Evolutionary conservation across 92 coral and sea anemone genomes (phyloP).

Genomic region (Muricea muricata): DNA sequence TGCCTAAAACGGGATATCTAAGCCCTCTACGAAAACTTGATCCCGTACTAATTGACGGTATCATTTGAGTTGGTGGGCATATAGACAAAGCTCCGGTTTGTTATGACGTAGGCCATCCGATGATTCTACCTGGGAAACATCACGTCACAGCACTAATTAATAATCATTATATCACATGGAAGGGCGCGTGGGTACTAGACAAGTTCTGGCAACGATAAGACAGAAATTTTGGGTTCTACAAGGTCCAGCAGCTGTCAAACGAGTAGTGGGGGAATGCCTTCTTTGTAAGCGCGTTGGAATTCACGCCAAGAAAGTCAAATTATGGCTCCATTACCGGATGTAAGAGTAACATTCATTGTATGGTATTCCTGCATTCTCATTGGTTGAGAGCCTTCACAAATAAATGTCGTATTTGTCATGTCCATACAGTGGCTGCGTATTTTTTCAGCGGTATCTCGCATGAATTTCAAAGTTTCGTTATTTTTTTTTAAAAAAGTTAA

Average conservation of each 20-base stretch:
- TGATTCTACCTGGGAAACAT: slow-evolving; percentile 11
- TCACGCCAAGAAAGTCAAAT: slow-evolving; percentile 53
- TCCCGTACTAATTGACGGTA: background rate
- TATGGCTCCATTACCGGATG: slow-evolving; percentile 65
- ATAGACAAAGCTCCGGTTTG: background rate
- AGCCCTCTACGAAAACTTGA: slow-evolving; percentile 1
- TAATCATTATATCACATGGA: slow-evolving; percentile 24
- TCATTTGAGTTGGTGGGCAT: background rate
- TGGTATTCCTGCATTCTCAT: slow-evolving; percentile 32
- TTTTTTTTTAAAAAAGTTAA: no score
- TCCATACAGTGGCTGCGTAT: no score
- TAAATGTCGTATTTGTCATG: no score
- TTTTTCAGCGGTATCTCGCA: no score
- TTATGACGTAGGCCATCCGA: slow-evolving; percentile 2
- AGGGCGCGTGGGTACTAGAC: slow-evolving; percentile 56
- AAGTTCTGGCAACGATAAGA: slow-evolving; percentile 55
- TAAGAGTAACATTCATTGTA: slow-evolving; percentile 51
- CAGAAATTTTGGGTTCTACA: slow-evolving; percentile 58
- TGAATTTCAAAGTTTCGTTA: no score
- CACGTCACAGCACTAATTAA: slow-evolving; percentile 5
- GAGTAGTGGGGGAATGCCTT: slow-evolving; percentile 49
- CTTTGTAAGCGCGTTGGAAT: slow-evolving; percentile 51
- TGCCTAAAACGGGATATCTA: background rate
- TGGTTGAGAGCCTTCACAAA: no score
- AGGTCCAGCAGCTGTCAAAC: slow-evolving; percentile 45